Evolutionary conservation across 2,797 vertebrate genomes (phyloP), one percentile per base, ranked within the genome.

Genomic region (Sebastes hubbsi): DNA sequence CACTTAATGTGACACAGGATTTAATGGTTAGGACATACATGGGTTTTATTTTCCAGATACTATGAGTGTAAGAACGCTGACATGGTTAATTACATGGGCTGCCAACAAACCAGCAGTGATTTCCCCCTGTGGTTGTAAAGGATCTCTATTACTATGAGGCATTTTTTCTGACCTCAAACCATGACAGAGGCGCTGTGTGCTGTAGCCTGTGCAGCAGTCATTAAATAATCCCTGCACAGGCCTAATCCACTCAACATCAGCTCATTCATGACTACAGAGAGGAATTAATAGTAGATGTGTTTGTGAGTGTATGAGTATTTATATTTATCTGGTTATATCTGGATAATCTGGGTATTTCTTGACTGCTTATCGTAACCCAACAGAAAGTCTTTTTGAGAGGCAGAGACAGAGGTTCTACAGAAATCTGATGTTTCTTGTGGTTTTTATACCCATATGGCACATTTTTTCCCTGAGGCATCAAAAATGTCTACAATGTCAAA

Each of bases 121-220:
- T 91, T 93, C 87, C 87, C 90, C 73, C 27, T 86, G 81, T 84
- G 72, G 79, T 59, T 75, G 85, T 85, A 83, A 86, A 89, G 75
- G 80, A 89, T 87, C 79, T 87, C 70, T 62, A 80, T 87, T 88
- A 87, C 87, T 30, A 78, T 62, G 75, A 81, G 54, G 63, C 66
- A 62, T 87, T 82, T 92, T 76, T 74, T 75, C 55, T 81, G 72
- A 86, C 80, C 87, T 86, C 65, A 76, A 72, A 68, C 76, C 81
- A 70, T 16, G 54, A 82, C 76, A 86, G 78, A 64, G 83, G 75
- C 80, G 81, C 83, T 14, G 52, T 36, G 63, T 67, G 49, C 85
- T 64, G 81, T 60, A 78, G 72, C 77, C 67, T 56, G 61, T 79
- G 84, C 87, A 72, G 80, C 69, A 77, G 64, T 88, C 81, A 86